A percentile compares a stretch with the other conserved stretches of the same genome.
Conservation (phyloP, 2,888 invertebrate genomes). For the Phoronis australis region DNA sequence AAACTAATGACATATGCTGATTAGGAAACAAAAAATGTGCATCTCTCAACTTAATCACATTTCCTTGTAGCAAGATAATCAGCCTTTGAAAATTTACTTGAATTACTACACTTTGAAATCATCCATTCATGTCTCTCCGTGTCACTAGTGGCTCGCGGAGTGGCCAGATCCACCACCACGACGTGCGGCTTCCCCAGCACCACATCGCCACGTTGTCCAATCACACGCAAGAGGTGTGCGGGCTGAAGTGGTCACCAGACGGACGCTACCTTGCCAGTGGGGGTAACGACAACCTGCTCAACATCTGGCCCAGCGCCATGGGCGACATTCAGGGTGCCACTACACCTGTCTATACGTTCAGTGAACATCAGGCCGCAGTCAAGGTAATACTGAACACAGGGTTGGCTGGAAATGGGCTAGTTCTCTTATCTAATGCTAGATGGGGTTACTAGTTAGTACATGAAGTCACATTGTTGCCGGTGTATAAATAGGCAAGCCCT, state of each 20-base stretch:
- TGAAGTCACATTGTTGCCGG: no score
- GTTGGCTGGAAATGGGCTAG: no score
- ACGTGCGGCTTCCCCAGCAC: conserved; percentile 85
- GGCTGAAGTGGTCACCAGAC: conserved; percentile 92
- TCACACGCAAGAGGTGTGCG: conserved; percentile 73
- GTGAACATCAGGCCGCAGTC: conserved; percentile 54
- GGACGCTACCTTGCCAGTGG: conserved; percentile 90
- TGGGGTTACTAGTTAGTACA: no score
- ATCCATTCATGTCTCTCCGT: not conserved
- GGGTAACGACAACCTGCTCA: conserved; percentile 91
- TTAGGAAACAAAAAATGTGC: no score
- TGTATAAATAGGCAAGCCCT: no score
- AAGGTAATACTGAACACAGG: no score
- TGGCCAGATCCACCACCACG: conserved; percentile 89
- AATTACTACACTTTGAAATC: not conserved
- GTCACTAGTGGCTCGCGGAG: conserved; percentile 75
- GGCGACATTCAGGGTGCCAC: conserved; percentile 18
- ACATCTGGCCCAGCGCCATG: conserved; percentile 69
- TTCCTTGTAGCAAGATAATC: no score
- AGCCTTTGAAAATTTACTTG: no score
- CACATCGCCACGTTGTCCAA: conserved; percentile 66
- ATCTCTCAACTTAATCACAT: no score
- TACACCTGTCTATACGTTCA: conserved; percentile 58
- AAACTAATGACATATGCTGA: no score
- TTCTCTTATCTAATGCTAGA: no score